These are phyloP conservation scores for Cheilosia soror DNA, from an alignment of 2,888 invertebrate species.

Conservation along the genomic window DNA sequence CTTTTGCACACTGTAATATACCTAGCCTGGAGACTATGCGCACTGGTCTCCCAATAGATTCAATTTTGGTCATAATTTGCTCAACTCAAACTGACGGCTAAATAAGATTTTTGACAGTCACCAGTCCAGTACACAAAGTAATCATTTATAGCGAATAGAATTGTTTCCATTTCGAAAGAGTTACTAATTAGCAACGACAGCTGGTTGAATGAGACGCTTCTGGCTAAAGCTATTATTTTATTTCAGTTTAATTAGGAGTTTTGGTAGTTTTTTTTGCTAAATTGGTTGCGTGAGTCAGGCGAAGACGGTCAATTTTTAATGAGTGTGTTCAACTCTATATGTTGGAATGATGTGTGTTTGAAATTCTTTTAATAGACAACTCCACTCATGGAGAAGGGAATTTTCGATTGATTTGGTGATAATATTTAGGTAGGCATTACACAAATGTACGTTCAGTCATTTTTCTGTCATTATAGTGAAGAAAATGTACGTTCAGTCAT, in stretches of 20 bases:
- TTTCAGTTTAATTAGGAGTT: constrained; percentile 51
- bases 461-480: not conserved
- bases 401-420: not conserved
- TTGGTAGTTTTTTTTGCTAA: constrained; percentile 6
- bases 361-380: not conserved
- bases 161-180: constrained; percentile 10
- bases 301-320: constrained; percentile 44
- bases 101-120: constrained; percentile 60
- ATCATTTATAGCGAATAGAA: constrained; percentile 14
- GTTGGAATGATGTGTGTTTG: not conserved
- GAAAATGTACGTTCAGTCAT: not conserved
- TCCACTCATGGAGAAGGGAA: constrained; percentile 11
- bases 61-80: constrained; percentile 63
- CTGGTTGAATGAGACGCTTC: constrained; percentile 25
- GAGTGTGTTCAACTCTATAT: constrained; percentile 57
- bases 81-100: constrained; percentile 41
- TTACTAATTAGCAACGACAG: constrained; percentile 52
- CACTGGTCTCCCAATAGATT: not conserved
- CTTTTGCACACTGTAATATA: constrained; percentile 12
- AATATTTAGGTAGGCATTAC: not conserved
- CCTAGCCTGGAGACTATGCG: not conserved
- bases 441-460: not conserved
- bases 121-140: constrained; percentile 6
- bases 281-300: constrained; percentile 13
- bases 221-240: constrained; percentile 15